Evolutionary conservation across 2,888 invertebrate genomes (phyloP).

Genomic region (Embidobia sp.): DNA sequence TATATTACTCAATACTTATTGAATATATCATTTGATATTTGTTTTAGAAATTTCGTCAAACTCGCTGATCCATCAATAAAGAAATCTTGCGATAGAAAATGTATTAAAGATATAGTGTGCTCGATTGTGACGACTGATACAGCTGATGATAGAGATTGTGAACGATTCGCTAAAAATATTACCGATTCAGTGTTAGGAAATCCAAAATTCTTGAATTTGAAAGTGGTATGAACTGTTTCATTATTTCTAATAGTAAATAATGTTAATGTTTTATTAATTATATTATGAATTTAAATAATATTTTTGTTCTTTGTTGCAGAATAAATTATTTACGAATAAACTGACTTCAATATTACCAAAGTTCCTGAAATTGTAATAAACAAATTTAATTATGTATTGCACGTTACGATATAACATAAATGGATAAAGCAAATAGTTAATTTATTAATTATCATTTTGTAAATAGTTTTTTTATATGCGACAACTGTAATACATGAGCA

Average conservation of each 20-base stretch:
- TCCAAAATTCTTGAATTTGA: conserved; percentile 36
- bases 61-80: conserved; percentile 53
- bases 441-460: too few species aligned
- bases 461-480: too few species aligned
- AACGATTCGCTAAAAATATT: conserved; percentile 35
- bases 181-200: conserved; percentile 32
- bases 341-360: conserved; percentile 18
- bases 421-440: too few species aligned
- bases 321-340: conserved; percentile 12
- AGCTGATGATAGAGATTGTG: conserved; percentile 45
- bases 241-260: too few species aligned
- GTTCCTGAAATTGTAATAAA: conserved; percentile 5
- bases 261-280: too few species aligned
- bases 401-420: too few species aligned
- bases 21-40: background rate
- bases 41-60: conserved; percentile 56
- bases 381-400: background rate
- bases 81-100: conserved; percentile 43
- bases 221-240: conserved; percentile 32
- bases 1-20: background rate
- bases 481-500: too few species aligned
- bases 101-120: conserved; percentile 53
- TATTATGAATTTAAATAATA: background rate
- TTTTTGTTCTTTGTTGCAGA: conserved; percentile 27
- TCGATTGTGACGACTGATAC: conserved; percentile 58